Evolutionary conservation across 2,113 vertebrate genomes (phyloP).

Genomic region (Barbus barbus): DNA sequence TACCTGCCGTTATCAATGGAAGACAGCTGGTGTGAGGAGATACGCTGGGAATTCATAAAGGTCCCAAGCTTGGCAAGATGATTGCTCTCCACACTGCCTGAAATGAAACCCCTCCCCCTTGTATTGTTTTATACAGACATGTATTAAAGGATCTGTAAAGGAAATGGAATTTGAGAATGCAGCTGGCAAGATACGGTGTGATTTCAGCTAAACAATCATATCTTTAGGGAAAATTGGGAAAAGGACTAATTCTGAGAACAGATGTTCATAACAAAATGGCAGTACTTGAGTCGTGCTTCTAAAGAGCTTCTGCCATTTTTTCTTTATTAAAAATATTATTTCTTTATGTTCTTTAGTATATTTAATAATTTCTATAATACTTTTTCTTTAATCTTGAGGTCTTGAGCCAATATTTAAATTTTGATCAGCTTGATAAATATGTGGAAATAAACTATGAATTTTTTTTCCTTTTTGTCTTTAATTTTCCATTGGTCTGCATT

Average conservation of each 20-base stretch:
- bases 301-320: background rate
- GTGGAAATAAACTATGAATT: too few species aligned
- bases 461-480: too few species aligned
- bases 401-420: too few species aligned
- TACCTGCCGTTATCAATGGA: slow-evolving; percentile 62
- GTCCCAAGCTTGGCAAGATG: slow-evolving; percentile 32
- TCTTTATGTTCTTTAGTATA: too few species aligned
- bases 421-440: too few species aligned
- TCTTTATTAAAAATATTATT: background rate
- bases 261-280: background rate
- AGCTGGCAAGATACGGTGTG: background rate
- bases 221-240: background rate
- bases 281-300: background rate
- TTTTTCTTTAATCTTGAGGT: background rate
- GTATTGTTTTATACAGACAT: slow-evolving; percentile 4
- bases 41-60: slow-evolving; percentile 45
- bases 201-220: slow-evolving; percentile 10
- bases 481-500: too few species aligned
- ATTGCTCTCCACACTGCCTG: slow-evolving; percentile 43
- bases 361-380: too few species aligned
- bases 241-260: background rate
- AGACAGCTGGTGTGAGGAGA: slow-evolving; percentile 42
- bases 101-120: slow-evolving; percentile 37
- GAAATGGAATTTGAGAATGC: slow-evolving; percentile 43
- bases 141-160: slow-evolving; percentile 35